Base-by-base conservation (phyloP, 2,797 vertebrate genomes). In the Rachycentron canadum region DNA sequence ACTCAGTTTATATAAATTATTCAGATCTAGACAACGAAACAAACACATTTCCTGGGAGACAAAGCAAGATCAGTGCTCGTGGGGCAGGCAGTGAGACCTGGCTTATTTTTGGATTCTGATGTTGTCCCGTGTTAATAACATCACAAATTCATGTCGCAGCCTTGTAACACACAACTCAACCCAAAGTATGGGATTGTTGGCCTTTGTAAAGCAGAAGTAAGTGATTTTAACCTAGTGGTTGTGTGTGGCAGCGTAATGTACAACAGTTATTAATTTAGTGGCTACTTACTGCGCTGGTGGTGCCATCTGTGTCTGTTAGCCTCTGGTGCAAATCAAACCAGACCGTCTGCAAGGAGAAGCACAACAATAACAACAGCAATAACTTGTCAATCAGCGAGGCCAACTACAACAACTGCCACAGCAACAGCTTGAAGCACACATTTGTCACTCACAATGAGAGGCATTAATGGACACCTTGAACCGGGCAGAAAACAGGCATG, bases 301-400 rank as follows among this genome's bases (percentile, higher is more conserved):
- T 93, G 90, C 96, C 96, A 84, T 99, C 97, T 30, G 95, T 96
- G 87, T 98, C 97, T 0, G 96, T 97, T 90, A 99, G 96, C 89
- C 97, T 96, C 95, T 99, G 97, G 89, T 98, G 97, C 93, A 99
- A 96, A 92, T 99, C 98, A 86, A 99, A 96, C 95, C 96, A 98
- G 78, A 99, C 96, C 1, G 97, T 97, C 98, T 99, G 95, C 84
- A 94, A 94, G 86, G 82, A 92, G 88, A 93, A 93, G 83, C 86
- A 95, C 87, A 93, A 91, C 79, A 89, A 93, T 86, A 94, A 92
- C 89, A 94, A 87, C 87, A 93, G 83, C 84, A 85, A 84, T 86
- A 83, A 88, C 83, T 76, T 77, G 83, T 94, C 88, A 94, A 90
- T 93, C 88, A 84, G 89, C 79, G 57, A 86, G 84, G 81, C 68